phyloP scores from a whole-genome alignment of 2,113 vertebrate genomes.

The Aldabrachelys gigantea region DNA sequence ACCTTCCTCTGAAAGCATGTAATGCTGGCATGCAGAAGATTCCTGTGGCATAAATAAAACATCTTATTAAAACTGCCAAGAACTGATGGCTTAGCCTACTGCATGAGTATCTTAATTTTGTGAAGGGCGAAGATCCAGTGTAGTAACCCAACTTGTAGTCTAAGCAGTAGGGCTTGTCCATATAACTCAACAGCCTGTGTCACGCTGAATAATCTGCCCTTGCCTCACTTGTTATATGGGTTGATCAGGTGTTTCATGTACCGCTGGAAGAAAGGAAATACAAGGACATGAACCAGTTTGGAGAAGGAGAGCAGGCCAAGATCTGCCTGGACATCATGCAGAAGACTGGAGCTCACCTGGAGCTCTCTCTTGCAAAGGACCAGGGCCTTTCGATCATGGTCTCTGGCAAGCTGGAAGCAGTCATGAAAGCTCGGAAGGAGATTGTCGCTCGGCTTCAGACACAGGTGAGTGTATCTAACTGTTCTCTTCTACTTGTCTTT shows the following conservation, averaged over 20 bases:
- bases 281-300: constrained; percentile 99
- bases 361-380: constrained; percentile 98
- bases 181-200: neutral
- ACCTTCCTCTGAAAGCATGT: no score
- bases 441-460: constrained; percentile 98
- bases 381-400: constrained; percentile 99
- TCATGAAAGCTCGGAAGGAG: constrained; percentile 99
- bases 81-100: neutral
- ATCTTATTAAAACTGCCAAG: neutral
- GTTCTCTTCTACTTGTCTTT: constrained; percentile 4
- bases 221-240: neutral
- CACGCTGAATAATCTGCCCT: neutral
- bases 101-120: neutral
- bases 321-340: constrained; percentile 99
- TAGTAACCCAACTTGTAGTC: neutral
- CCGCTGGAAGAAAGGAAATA: constrained; percentile 98
- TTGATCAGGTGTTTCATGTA: constrained; percentile 94
- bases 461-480: constrained; percentile 83
- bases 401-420: constrained; percentile 96
- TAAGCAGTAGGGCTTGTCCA: neutral
- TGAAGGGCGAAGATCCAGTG: neutral
- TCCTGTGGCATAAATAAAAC: neutral
- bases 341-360: constrained; percentile 96
- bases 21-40: neutral
- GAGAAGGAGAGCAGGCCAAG: constrained; percentile 98